phyloP scores from a whole-genome alignment of 1,140 invertebrate genomes.

The Caerostris darwini region DNA sequence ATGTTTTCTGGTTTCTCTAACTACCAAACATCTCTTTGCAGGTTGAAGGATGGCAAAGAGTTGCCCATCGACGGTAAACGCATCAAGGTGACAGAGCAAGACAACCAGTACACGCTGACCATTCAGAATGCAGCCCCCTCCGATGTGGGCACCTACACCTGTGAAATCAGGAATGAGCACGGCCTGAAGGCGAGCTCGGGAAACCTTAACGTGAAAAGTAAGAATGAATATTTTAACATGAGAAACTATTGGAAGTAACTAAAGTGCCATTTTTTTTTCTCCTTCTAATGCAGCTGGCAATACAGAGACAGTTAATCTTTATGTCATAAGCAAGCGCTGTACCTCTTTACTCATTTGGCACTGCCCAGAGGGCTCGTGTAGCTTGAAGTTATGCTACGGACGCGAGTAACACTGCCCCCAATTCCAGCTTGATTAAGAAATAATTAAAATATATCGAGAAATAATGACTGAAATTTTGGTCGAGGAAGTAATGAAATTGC shows the following conservation, averaged over 20 bases:
- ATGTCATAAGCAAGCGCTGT: too few species aligned
- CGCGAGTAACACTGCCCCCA: too few species aligned
- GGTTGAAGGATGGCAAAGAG: constrained; percentile 82
- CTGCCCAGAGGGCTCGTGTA: too few species aligned
- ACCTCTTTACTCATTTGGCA: not conserved
- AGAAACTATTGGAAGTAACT: not conserved
- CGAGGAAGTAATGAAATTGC: too few species aligned
- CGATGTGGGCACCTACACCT: constrained; percentile 93
- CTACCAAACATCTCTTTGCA: not conserved
- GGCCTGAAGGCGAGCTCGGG: constrained; percentile 87
- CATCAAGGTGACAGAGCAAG: constrained; percentile 84
- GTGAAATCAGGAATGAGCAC: constrained; percentile 90
- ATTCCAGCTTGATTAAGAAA: not conserved
- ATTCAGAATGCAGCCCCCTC: constrained; percentile 86
- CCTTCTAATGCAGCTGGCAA: too few species aligned
- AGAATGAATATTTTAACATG: not conserved
- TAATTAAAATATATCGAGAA: not conserved
- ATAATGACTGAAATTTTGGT: not conserved
- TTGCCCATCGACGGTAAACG: constrained; percentile 79
- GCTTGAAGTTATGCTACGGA: too few species aligned
- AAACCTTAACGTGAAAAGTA: constrained; percentile 70
- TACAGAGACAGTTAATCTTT: too few species aligned
- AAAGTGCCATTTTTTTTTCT: not conserved
- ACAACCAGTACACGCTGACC: constrained; percentile 89
- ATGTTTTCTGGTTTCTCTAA: too few species aligned